Evolutionary conservation across 2,797 vertebrate species (phyloP).

Genomic region (Galago senegalensis): DNA sequence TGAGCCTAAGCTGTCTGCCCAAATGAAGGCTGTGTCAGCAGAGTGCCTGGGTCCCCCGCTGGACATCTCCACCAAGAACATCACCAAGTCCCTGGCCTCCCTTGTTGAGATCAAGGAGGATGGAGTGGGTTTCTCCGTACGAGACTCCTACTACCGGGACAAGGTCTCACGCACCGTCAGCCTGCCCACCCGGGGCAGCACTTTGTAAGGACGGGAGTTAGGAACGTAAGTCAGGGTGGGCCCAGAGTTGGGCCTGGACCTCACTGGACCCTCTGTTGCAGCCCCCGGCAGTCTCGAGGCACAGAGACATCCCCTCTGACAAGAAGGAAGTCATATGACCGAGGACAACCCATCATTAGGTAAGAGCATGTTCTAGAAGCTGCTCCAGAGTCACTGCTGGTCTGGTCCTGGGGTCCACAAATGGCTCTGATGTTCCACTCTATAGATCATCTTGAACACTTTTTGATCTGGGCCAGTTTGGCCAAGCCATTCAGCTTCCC

Average conservation of each 20-base stretch:
- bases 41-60: conserved; percentile 95
- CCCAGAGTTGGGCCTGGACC: neutral
- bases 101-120: conserved; percentile 98
- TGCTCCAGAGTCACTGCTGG: neutral
- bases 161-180: conserved; percentile 95
- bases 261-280: conserved; percentile 79
- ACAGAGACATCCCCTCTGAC: conserved; percentile 96
- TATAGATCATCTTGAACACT: rapidly evolving
- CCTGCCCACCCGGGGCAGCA: conserved; percentile 96
- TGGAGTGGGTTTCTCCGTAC: conserved; percentile 91
- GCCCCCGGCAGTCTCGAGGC: conserved; percentile 96
- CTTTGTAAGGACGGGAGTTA: conserved; percentile 93
- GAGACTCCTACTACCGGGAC: conserved; percentile 93
- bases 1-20: conserved; percentile 96
- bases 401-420: no score
- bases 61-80: conserved; percentile 94
- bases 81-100: conserved; percentile 98
- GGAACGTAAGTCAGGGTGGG: neutral
- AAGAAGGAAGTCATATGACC: conserved; percentile 97
- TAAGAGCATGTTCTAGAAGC: conserved; percentile 74
- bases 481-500: neutral
- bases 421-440: neutral
- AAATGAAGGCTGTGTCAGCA: conserved; percentile 97
- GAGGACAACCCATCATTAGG: conserved; percentile 94
- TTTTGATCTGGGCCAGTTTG: neutral